A percentile compares a stretch with the other conserved stretches of the same genome.
phyloP scores from a whole-genome alignment of 2,797 vertebrate genomes.

The Xiphophorus birchmanni region DNA sequence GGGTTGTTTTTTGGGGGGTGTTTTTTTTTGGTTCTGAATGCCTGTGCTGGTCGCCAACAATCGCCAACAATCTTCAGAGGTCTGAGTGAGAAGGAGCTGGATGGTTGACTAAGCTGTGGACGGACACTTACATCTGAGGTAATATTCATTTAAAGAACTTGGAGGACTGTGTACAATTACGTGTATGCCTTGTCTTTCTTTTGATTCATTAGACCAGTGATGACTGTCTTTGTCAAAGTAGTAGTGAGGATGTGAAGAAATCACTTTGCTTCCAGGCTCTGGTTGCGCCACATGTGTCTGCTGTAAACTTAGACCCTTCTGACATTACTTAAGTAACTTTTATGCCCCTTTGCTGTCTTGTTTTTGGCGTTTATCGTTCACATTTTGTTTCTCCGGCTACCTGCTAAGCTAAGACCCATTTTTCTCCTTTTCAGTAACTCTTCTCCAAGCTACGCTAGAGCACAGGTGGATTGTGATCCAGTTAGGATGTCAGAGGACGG shows the following conservation, averaged over 20 bases:
- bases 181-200: neutral
- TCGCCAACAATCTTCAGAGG: conserved; percentile 15
- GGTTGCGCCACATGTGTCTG: conserved; percentile 4
- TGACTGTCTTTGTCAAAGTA: neutral
- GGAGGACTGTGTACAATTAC: neutral
- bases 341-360: neutral
- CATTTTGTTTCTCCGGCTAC: neutral
- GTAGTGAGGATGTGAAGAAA: conserved; percentile 28
- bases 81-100: conserved; percentile 30
- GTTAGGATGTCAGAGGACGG: conserved; percentile 61
- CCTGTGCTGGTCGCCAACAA: neutral
- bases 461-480: conserved; percentile 5
- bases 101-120: conserved; percentile 40
- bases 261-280: conserved; percentile 31
- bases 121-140: conserved; percentile 44
- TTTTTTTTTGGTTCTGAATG: neutral
- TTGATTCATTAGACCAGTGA: neutral
- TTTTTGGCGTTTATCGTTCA: neutral
- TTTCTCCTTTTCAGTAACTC: conserved; percentile 19
- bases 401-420: neutral
- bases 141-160: neutral
- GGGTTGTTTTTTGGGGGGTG: neutral
- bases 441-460: neutral
- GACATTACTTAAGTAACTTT: neutral
- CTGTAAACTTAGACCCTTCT: neutral